Conservation (phyloP, 1,140 invertebrate genomes). For the Orussus abietinus region DNA sequence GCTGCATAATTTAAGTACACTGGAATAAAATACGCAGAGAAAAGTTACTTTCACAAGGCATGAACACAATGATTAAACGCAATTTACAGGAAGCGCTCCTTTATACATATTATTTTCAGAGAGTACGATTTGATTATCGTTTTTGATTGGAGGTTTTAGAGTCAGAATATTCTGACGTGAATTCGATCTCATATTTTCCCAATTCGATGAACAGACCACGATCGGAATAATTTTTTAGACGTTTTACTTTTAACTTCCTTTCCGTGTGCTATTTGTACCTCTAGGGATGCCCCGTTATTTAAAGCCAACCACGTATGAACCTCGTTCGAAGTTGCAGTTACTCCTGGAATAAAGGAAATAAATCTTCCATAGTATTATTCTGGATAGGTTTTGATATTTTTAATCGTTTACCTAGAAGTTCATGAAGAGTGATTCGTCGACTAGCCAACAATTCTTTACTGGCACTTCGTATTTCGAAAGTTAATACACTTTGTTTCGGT, state of each 20-base stretch:
- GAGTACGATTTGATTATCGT: background rate
- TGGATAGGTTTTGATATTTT: constrained; percentile 1
- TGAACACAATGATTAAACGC: background rate
- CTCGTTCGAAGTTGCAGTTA: constrained; percentile 39
- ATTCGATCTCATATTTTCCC: constrained; percentile 44
- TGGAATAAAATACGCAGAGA: no score
- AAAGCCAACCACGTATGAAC: constrained; percentile 47
- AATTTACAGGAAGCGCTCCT: background rate
- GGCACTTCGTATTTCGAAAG: constrained; percentile 48
- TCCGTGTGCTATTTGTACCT: constrained; percentile 47
- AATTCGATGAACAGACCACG: constrained; percentile 51
- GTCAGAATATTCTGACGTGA: constrained; percentile 13
- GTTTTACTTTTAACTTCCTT: constrained; percentile 43
- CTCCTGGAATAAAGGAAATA: constrained; percentile 21
- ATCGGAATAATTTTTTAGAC: constrained; percentile 45
- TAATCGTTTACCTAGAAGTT: constrained; percentile 40
- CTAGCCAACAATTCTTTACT: constrained; percentile 48
- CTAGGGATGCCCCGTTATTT: constrained; percentile 49
- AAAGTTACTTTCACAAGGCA: no score
- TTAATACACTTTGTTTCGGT: constrained; percentile 38
- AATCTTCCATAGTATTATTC: constrained; percentile 1
- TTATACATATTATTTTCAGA: background rate
- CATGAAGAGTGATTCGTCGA: constrained; percentile 43
- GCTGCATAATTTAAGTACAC: no score
- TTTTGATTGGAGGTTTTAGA: constrained; percentile 1